phyloP scores from a whole-genome alignment of 2,797 vertebrate genomes.

The Sebastes reedi region DNA sequence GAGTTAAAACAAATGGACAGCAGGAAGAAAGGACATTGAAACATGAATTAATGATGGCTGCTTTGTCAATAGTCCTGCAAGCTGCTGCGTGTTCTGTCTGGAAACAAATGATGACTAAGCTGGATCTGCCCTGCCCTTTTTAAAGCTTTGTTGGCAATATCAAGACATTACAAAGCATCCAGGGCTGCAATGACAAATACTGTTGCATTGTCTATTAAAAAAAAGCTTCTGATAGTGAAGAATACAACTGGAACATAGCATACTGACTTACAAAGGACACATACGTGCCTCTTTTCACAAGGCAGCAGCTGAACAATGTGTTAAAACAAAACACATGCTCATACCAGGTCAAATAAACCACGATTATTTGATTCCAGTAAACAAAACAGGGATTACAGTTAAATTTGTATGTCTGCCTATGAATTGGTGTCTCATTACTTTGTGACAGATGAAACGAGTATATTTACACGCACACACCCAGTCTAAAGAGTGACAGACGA shows the following conservation, averaged over 20 bases:
- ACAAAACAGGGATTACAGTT: not conserved
- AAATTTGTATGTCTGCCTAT: not conserved
- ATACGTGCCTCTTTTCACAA: not conserved
- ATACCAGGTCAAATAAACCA: not conserved
- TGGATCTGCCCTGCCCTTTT: not conserved
- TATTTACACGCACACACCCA: not conserved
- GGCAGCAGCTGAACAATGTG: not conserved
- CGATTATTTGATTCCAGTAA: not conserved
- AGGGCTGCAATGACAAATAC: not conserved
- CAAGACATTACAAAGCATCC: not conserved
- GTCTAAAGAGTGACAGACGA: not conserved
- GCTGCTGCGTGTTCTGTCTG: not conserved
- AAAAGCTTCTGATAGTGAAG: not conserved
- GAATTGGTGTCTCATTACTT: no score
- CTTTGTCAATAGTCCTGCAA: constrained; percentile 5
- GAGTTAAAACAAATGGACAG: not conserved
- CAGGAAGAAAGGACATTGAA: constrained; percentile 16
- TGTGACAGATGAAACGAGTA: not conserved
- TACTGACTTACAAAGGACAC: no score
- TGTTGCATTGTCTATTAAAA: not conserved
- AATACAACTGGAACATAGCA: not conserved
- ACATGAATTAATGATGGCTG: constrained; percentile 26
- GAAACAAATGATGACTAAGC: not conserved
- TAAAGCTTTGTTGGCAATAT: not conserved
- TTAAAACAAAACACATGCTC: not conserved